A percentile compares a stretch with the other conserved stretches of the same genome.
These are phyloP conservation scores for Synergus japonicus DNA, from an alignment of 2,888 invertebrate species.

Conservation along the genomic window DNA sequence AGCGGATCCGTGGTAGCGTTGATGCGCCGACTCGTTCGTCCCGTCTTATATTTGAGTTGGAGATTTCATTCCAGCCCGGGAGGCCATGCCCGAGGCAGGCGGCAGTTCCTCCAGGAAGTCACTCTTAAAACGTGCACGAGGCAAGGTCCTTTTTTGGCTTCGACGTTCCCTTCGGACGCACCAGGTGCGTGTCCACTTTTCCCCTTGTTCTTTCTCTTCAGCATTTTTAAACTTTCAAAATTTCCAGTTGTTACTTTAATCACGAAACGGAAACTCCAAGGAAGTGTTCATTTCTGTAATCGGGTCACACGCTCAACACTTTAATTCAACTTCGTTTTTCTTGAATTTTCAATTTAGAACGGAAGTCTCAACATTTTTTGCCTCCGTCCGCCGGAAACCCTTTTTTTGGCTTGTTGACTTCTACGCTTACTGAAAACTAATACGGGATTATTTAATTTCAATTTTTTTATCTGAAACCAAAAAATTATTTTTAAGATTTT, in stretches of 20 bases:
- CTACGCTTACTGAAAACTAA: background rate
- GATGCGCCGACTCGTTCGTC: slow-evolving; percentile 48
- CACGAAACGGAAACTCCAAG: too few species aligned
- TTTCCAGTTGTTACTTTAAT: background rate
- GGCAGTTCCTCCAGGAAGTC: slow-evolving; percentile 73
- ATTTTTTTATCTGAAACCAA: too few species aligned
- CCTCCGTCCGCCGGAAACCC: too few species aligned
- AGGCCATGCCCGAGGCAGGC: slow-evolving; percentile 74
- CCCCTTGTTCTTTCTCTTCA: background rate
- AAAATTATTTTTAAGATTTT: too few species aligned
- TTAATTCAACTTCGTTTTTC: slow-evolving; percentile 14
- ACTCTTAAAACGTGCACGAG: slow-evolving; percentile 75
- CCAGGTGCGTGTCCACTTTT: slow-evolving; percentile 61
- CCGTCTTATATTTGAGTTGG: slow-evolving; percentile 45
- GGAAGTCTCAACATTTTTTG: background rate
- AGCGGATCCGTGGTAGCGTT: slow-evolving; percentile 48
- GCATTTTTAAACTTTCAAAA: background rate
- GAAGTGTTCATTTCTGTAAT: too few species aligned
- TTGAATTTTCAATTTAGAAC: slow-evolving; percentile 25
- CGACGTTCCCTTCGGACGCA: slow-evolving; percentile 69
- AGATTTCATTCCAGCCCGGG: slow-evolving; percentile 71
- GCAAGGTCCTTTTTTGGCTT: slow-evolving; percentile 69
- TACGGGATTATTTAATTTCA: too few species aligned
- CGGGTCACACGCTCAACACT: slow-evolving; percentile 53
- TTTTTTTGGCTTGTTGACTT: too few species aligned